A percentile compares a stretch with the other conserved stretches of the same genome.
Conservation (phyloP, 2,888 invertebrate genomes). For the Zaprionus bogoriensis region DNA sequence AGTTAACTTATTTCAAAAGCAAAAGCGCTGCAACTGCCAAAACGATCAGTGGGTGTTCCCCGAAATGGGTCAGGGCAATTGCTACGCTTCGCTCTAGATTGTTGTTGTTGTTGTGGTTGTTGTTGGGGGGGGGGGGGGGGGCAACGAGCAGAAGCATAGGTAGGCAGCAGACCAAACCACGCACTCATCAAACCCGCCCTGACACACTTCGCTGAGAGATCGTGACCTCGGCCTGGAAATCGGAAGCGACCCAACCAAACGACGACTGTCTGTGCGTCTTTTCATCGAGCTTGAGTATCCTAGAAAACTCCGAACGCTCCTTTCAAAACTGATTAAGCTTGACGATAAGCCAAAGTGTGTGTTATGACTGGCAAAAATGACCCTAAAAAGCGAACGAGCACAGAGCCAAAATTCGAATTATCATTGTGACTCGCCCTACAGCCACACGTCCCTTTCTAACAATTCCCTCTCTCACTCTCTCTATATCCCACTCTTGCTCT, state of each 20-base stretch:
- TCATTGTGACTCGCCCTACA: conserved; percentile 17
- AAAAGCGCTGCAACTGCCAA: conserved; percentile 41
- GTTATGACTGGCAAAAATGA: conserved; percentile 38
- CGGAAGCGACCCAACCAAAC: conserved; percentile 13
- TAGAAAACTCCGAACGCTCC: not conserved
- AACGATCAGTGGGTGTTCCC: conserved; percentile 69
- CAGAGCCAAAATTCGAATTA: conserved; percentile 15
- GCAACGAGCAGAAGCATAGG: not conserved
- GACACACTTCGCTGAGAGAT: conserved; percentile 60
- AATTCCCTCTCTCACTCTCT: not conserved
- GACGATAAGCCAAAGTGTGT: no score
- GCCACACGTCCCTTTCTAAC: not conserved
- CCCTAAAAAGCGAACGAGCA: conserved; percentile 10
- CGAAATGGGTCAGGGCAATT: conserved; percentile 65
- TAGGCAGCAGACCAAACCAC: conserved; percentile 27
- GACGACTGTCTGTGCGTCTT: no score
- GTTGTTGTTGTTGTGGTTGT: conserved; percentile 10
- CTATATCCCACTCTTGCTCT: not conserved
- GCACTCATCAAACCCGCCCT: conserved; percentile 67
- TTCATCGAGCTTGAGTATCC: no score
- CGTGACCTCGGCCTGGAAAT: conserved; percentile 46
- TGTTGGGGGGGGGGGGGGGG: not conserved
- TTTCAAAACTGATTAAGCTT: no score
- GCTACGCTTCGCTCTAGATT: conserved; percentile 14
- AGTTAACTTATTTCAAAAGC: conserved; percentile 43